Evolutionary conservation across 2,797 vertebrate genomes (phyloP).

Genomic region (Sardinella longiceps): DNA sequence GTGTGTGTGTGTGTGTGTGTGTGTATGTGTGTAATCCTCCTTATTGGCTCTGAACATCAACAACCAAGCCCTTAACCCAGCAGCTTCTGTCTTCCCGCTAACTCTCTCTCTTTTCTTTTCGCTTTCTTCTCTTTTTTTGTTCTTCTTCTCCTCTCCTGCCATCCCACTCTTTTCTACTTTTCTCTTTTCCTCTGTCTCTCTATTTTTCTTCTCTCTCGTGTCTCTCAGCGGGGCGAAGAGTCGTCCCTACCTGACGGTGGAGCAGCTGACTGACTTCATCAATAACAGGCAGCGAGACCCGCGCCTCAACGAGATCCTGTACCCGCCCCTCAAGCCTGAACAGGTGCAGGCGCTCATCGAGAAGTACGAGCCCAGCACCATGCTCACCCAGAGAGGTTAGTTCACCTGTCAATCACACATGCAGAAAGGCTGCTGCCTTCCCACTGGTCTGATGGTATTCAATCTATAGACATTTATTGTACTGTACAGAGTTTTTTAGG

Average conservation of each 20-base stretch:
- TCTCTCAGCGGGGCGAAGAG: slow-evolving; percentile 89
- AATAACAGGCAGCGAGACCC: slow-evolving; percentile 94
- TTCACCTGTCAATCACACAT: slow-evolving; percentile 14
- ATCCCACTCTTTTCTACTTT: slow-evolving; percentile 10
- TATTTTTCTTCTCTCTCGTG: background rate
- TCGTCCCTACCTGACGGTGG: slow-evolving; percentile 88
- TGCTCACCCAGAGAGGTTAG: slow-evolving; percentile 91
- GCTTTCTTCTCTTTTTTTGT: background rate
- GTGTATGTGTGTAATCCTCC: background rate
- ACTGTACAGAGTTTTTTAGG: too few species aligned
- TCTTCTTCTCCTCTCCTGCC: background rate
- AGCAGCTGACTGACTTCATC: slow-evolving; percentile 97
- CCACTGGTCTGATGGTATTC: too few species aligned
- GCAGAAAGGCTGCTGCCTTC: too few species aligned
- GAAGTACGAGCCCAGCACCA: slow-evolving; percentile 89
- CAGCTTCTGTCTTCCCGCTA: slow-evolving; percentile 23
- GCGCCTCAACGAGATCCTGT: slow-evolving; percentile 95
- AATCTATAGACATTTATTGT: too few species aligned
- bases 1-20: background rate
- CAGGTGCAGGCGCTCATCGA: slow-evolving; percentile 95
- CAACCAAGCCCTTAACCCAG: too few species aligned
- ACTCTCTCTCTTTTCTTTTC: slow-evolving; percentile 6
- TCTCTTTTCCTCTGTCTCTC: too few species aligned
- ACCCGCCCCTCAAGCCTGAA: slow-evolving; percentile 91
- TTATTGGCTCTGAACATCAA: too few species aligned